Evolutionary conservation across 2,113 vertebrate genomes (phyloP), one percentile per base, ranked within the genome.

Genomic region (Apodemus speciosus): DNA sequence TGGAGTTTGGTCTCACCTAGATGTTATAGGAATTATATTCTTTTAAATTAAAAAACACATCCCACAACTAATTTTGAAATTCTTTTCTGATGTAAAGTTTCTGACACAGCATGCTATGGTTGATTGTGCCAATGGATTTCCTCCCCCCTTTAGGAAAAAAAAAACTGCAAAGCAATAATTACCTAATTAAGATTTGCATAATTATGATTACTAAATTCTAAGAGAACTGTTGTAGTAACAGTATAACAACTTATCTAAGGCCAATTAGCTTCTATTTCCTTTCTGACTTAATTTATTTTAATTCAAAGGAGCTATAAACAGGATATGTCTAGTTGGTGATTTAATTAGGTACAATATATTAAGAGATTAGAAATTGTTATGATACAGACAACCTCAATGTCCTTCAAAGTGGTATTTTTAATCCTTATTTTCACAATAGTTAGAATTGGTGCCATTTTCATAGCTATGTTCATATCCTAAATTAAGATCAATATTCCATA

Each of bases 171-270:
- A 97, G 92, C 93, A 96, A 95, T 98, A 97, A 98, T 98, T 98
- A 97, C 69, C 94, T 98, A 98, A 98, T 98, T 98, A 98, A 96
- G 88, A 96, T 98, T 98, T 98, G 91, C 97, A 98, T 98, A 98
- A 98, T 97, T 97, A 96, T 95, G 93, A 98, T 98, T 97, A 98
- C 96, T 96, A 97, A 97, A 97, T 98, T 98, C 94, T 90, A 97
- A 97, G 95, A 97, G 95, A 97, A 98, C 93, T 96, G 88, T 96
- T 98, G 96, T 93, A 97, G 85, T 97, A 97, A 96, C 93, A 97
- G 83, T 97, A 62, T 88, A 96, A 96, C 85, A 97, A 89, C 96
- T 97, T 97, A 96, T 96, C 96, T 97, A 97, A 97, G 51, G 86
- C 77, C 95, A 98, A 97, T 97, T 98, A 97, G 97, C 91, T 97